These are phyloP conservation scores for Serrognathus titanus DNA, from an alignment of 2,888 invertebrate species.

Conservation along the genomic window DNA sequence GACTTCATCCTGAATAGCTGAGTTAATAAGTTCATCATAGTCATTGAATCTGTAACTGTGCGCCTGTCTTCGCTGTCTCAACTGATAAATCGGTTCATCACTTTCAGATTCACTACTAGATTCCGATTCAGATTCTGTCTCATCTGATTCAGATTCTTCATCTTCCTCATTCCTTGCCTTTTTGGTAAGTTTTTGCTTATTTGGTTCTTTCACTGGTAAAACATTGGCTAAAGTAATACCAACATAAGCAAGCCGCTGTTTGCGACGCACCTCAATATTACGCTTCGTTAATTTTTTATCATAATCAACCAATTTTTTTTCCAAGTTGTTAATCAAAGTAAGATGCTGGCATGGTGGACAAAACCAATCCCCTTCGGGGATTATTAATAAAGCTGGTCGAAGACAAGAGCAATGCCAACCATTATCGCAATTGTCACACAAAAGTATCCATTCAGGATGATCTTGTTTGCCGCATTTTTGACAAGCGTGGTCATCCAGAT, in stretches of 20 bases:
- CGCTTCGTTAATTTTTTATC: slow-evolving; percentile 69
- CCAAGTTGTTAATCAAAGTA: slow-evolving; percentile 70
- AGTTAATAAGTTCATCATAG: slow-evolving; percentile 93
- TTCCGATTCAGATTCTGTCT: slow-evolving; percentile 28
- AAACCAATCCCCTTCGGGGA: slow-evolving; percentile 97
- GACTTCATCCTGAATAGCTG: slow-evolving; percentile 81
- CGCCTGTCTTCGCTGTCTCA: slow-evolving; percentile 75
- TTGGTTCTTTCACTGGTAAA: slow-evolving; percentile 47
- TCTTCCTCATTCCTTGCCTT: slow-evolving; percentile 41
- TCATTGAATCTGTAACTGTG: slow-evolving; percentile 86
- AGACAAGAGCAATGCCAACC: slow-evolving; percentile 98
- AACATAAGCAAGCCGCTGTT: slow-evolving; percentile 70
- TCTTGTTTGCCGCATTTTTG: slow-evolving; percentile 86
- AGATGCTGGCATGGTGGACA: slow-evolving; percentile 97
- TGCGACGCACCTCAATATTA: slow-evolving; percentile 63
- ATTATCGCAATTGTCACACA: slow-evolving; percentile 93
- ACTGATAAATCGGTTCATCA: slow-evolving; percentile 77
- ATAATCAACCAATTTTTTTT: slow-evolving; percentile 70
- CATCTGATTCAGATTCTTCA: slow-evolving; percentile 25
- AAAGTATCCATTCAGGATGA: slow-evolving; percentile 94
- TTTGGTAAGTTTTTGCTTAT: slow-evolving; percentile 28
- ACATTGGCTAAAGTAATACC: slow-evolving; percentile 74
- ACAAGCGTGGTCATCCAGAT: slow-evolving; percentile 72
- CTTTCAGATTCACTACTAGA: slow-evolving; percentile 47
- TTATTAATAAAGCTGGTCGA: slow-evolving; percentile 84